Percentiles rank a stretch among this genome's conserved stretches.
Evolutionary conservation across 1,140 invertebrate genomes (phyloP).

Genomic region (Apis laboriosa): DNA sequence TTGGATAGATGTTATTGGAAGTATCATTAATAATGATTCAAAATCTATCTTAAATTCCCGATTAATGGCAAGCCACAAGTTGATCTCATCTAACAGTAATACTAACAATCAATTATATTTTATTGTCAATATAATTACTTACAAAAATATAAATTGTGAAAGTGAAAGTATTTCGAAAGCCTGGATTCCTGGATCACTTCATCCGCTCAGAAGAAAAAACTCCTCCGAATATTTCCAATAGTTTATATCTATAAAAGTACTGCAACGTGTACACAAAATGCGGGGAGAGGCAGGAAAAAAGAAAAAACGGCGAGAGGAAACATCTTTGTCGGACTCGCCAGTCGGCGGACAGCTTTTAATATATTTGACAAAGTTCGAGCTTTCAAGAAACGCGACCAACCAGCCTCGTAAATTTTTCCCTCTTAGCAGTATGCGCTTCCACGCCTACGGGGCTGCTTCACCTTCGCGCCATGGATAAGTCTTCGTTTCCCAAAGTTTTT

Average conservation of each 20-base stretch:
- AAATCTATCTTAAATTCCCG: no score
- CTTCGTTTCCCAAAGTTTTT: constrained; percentile 63
- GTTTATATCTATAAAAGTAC: constrained; percentile 21
- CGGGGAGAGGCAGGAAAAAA: not conserved
- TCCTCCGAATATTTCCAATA: constrained; percentile 2
- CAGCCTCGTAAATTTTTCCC: constrained; percentile 52
- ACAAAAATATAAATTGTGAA: not conserved
- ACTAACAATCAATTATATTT: no score
- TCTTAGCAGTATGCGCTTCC: constrained; percentile 50
- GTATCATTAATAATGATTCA: no score
- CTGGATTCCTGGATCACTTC: not conserved
- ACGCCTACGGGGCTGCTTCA: not conserved
- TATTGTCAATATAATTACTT: not conserved
- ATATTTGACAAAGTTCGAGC: constrained; percentile 67
- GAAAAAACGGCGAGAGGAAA: constrained; percentile 24
- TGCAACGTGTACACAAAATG: not conserved
- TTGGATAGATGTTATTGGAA: no score
- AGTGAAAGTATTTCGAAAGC: not conserved
- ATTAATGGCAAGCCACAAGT: no score
- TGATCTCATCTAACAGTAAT: no score
- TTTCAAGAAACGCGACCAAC: constrained; percentile 52
- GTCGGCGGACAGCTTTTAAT: constrained; percentile 62
- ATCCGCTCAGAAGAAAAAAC: not conserved
- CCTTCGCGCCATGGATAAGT: constrained; percentile 43
- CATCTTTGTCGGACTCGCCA: constrained; percentile 56